Evolutionary conservation across 2,797 vertebrate genomes (phyloP).

Genomic region (Nyctibius grandis): DNA sequence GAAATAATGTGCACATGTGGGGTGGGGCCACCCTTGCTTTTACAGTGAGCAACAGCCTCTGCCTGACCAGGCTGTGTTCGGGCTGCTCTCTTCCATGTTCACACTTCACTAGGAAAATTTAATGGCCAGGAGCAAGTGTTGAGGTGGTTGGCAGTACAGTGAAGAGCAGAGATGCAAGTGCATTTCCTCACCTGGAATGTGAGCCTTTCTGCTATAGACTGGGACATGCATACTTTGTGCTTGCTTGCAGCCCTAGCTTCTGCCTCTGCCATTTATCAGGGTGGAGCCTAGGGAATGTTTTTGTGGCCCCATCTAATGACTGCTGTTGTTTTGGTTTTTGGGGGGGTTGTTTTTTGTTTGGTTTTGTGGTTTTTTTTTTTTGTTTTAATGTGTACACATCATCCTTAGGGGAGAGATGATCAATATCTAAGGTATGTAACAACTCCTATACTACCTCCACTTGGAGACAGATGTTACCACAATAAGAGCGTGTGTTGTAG

Average conservation of each 20-base stretch:
- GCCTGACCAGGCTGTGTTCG: not conserved
- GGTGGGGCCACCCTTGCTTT: not conserved
- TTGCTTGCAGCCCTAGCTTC: not conserved
- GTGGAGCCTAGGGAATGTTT: not conserved
- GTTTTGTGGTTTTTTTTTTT: not conserved
- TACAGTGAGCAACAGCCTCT: not conserved
- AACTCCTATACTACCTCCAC: not conserved
- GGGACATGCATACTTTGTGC: accelerated
- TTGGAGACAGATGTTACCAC: not conserved
- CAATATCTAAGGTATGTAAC: not conserved
- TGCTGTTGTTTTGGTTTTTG: not conserved
- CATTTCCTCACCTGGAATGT: not conserved
- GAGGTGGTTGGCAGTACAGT: not conserved
- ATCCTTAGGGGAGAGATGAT: not conserved
- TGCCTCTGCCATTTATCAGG: not conserved
- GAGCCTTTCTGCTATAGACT: not conserved
- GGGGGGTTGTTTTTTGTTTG: not conserved
- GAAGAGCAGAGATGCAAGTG: not conserved
- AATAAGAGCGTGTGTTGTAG: not conserved
- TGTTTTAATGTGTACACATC: not conserved
- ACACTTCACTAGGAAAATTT: not conserved
- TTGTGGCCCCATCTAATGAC: not conserved
- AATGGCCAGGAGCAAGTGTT: not conserved
- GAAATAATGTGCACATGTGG: not conserved
- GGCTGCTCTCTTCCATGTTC: not conserved